A percentile compares a stretch with the other conserved stretches of the same genome.
phyloP scores from a whole-genome alignment of 2,888 invertebrate species.

The Philonicus albiceps region DNA sequence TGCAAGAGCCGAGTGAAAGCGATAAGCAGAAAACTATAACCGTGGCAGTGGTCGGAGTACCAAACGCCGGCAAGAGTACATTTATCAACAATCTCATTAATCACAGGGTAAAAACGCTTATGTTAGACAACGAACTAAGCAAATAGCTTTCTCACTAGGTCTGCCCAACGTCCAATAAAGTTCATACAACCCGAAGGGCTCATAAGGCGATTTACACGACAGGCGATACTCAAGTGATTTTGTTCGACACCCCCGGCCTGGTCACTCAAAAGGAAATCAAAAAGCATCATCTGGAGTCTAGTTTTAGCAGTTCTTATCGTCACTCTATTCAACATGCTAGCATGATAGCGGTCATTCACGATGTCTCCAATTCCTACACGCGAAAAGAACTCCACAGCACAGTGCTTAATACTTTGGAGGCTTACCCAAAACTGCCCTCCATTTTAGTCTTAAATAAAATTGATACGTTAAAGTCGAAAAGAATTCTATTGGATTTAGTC shows the following conservation, averaged over 20 bases:
- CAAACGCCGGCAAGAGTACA: constrained; percentile 96
- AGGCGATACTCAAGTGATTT: constrained; percentile 85
- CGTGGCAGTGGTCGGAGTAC: constrained; percentile 89
- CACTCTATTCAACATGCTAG: constrained; percentile 73
- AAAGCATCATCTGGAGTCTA: constrained; percentile 66
- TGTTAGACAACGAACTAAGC: background rate
- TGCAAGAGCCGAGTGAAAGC: background rate
- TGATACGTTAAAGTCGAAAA: constrained; percentile 75
- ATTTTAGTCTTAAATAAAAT: constrained; percentile 92
- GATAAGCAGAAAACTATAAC: constrained; percentile 65
- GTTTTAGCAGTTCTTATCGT: constrained; percentile 68
- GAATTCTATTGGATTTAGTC: constrained; percentile 76
- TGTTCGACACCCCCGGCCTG: constrained; percentile 93
- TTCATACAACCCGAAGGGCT: constrained; percentile 85
- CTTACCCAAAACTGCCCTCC: constrained; percentile 69
- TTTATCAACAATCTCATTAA: constrained; percentile 86
- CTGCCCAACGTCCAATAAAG: constrained; percentile 88
- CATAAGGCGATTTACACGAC: constrained; percentile 77
- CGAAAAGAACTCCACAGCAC: constrained; percentile 74
- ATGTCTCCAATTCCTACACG: constrained; percentile 76
- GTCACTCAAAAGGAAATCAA: constrained; percentile 72
- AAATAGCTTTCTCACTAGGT: constrained; percentile 67
- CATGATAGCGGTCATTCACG: constrained; percentile 86
- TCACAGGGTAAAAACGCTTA: constrained; percentile 69
- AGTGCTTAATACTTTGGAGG: constrained; percentile 73